Conservation (phyloP, 2,113 vertebrate genomes). For the Australoheros scitulus region DNA sequence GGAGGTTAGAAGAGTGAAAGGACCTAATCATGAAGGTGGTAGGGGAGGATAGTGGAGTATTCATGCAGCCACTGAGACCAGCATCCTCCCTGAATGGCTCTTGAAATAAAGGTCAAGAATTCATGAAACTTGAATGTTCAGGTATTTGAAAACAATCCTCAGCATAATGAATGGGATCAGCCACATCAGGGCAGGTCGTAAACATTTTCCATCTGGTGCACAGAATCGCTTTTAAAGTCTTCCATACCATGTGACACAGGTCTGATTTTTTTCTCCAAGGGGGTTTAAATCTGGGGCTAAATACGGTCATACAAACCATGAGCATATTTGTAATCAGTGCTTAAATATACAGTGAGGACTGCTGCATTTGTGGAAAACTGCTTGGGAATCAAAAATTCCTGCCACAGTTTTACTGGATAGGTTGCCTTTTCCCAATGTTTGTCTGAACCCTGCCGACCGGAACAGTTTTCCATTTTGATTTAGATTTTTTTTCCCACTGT, state of each 20-base stretch:
- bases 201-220: slow-evolving; percentile 16
- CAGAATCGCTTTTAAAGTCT: slow-evolving; percentile 20
- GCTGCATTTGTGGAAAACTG: slow-evolving; percentile 13
- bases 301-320: neutral
- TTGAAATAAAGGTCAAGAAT: slow-evolving; percentile 56
- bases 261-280: neutral
- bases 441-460: slow-evolving; percentile 31
- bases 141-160: slow-evolving; percentile 31
- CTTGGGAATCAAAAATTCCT: slow-evolving; percentile 15
- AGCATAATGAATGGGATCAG: slow-evolving; percentile 41
- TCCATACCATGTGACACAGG: neutral
- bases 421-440: slow-evolving; percentile 31
- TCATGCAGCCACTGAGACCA: slow-evolving; percentile 30
- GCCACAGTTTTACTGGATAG: slow-evolving; percentile 10
- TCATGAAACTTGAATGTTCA: slow-evolving; percentile 22
- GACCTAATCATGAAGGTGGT: slow-evolving; percentile 61
- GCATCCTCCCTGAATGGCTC: slow-evolving; percentile 43
- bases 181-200: slow-evolving; percentile 8
- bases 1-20: slow-evolving; percentile 38
- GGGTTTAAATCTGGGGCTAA: slow-evolving; percentile 16
- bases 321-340: slow-evolving; percentile 27
- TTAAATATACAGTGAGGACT: slow-evolving; percentile 1
- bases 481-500: slow-evolving; percentile 38
- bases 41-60: slow-evolving; percentile 24
- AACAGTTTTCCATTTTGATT: slow-evolving; percentile 51